These are phyloP conservation scores for Indri indri DNA, from an alignment of 2,113 vertebrate genomes.

Conservation along the genomic window DNA sequence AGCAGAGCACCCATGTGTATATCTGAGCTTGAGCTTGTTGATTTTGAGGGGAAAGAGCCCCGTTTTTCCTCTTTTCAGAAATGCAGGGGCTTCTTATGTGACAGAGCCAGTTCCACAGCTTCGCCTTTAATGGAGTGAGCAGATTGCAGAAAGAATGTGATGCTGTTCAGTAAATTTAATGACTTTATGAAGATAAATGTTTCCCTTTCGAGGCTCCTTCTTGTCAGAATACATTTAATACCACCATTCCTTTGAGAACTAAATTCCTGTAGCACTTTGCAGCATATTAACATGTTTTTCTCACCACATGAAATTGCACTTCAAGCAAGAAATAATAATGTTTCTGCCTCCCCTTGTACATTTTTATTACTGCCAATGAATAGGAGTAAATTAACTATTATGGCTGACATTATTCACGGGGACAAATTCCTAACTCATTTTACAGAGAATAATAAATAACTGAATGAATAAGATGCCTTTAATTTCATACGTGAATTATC, in stretches of 20 bases:
- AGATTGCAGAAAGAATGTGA: slow-evolving; percentile 86
- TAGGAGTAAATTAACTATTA: slow-evolving; percentile 91
- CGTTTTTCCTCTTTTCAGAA: slow-evolving; percentile 80
- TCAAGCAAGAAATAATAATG: slow-evolving; percentile 90
- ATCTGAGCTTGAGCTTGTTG: neutral
- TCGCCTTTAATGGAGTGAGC: slow-evolving; percentile 89
- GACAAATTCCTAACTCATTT: slow-evolving; percentile 89
- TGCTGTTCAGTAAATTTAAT: slow-evolving; percentile 91
- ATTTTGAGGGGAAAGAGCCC: neutral
- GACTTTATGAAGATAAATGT: slow-evolving; percentile 92
- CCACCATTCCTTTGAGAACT: slow-evolving; percentile 88
- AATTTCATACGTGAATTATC: slow-evolving; percentile 88
- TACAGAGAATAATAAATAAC: slow-evolving; percentile 88
- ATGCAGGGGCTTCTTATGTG: slow-evolving; percentile 76
- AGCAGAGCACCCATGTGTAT: neutral
- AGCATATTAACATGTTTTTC: slow-evolving; percentile 89
- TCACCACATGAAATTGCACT: slow-evolving; percentile 89
- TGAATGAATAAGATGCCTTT: slow-evolving; percentile 88
- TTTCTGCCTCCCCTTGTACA: slow-evolving; percentile 88
- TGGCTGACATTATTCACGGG: slow-evolving; percentile 87
- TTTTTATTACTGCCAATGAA: slow-evolving; percentile 91
- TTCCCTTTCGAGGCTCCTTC: slow-evolving; percentile 88
- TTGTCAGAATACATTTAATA: slow-evolving; percentile 91
- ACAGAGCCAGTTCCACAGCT: slow-evolving; percentile 82
- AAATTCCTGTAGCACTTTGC: slow-evolving; percentile 88